Evolutionary conservation across 2,113 vertebrate species (phyloP).

Genomic region (Trichechus manatus): DNA sequence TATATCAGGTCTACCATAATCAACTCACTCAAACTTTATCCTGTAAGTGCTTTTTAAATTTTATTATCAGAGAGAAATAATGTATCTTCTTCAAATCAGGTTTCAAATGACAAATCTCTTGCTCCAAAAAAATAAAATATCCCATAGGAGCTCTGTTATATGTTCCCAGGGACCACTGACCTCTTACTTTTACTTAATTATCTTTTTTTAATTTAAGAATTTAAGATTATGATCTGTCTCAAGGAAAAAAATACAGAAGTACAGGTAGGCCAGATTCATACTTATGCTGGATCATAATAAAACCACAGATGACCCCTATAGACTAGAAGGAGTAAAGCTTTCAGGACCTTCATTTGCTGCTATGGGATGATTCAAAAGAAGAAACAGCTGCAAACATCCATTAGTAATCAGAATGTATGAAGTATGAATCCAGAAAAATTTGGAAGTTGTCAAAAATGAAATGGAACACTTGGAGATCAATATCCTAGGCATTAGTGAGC

Average conservation of each 20-base stretch:
- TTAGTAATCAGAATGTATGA: too few species aligned
- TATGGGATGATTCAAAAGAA: too few species aligned
- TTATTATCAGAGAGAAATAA: conserved; percentile 49
- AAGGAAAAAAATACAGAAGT: conserved; percentile 6
- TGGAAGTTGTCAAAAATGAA: too few species aligned
- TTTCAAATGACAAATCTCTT: conserved; percentile 55
- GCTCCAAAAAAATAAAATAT: conserved; percentile 54
- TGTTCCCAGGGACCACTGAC: background rate
- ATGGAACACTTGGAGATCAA: too few species aligned
- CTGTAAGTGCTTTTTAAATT: background rate
- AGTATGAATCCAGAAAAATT: too few species aligned
- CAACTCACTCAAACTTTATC: conserved; percentile 30
- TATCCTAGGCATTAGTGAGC: too few species aligned
- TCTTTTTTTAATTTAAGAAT: conserved; percentile 30
- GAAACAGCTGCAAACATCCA: too few species aligned
- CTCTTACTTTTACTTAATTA: conserved; percentile 40
- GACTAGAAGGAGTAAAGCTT: too few species aligned
- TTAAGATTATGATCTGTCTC: background rate
- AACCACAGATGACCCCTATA: background rate
- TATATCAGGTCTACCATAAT: background rate
- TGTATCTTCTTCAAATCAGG: conserved; percentile 47
- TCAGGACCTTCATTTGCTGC: too few species aligned
- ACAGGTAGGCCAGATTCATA: background rate
- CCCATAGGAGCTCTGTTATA: conserved; percentile 1
- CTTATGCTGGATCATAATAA: conserved; percentile 22